Percentiles rank a stretch among this genome's conserved stretches.
phyloP scores from a whole-genome alignment of 2,797 vertebrate genomes.

The Pipistrellus kuhlii region DNA sequence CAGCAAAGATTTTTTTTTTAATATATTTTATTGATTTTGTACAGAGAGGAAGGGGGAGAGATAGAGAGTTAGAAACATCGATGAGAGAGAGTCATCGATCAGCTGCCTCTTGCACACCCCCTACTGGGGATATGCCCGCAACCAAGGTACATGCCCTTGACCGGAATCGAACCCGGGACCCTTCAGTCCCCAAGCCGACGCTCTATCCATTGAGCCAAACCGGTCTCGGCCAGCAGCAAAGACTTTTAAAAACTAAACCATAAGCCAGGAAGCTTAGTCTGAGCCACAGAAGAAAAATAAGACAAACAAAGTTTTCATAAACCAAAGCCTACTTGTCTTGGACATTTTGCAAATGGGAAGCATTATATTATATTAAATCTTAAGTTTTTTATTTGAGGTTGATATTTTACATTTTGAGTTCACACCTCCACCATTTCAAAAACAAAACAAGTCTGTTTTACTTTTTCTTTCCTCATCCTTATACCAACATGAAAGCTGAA shows the following conservation, averaged over 20 bases:
- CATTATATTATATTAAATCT: constrained; percentile 28
- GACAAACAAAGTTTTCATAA: constrained; percentile 62
- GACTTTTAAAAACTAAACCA: constrained; percentile 1
- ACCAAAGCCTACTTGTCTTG: constrained; percentile 39
- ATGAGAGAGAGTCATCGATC: no score
- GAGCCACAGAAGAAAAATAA: constrained; percentile 61
- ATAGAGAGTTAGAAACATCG: no score
- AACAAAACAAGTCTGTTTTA: constrained; percentile 43
- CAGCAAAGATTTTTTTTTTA: no score
- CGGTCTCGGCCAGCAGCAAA: no score
- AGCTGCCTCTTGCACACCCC: no score
- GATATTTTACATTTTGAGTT: constrained; percentile 63
- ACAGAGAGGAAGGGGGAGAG: no score
- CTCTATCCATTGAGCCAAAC: no score
- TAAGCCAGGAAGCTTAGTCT: constrained; percentile 36
- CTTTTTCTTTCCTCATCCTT: constrained; percentile 20
- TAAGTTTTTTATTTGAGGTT: constrained; percentile 6
- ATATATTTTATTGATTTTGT: no score
- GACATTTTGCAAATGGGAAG: constrained; percentile 46
- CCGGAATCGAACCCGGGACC: no score
- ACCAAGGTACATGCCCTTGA: no score
- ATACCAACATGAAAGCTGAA: constrained; percentile 17
- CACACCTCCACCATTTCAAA: background rate
- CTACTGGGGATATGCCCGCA: no score
- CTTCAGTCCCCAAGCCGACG: no score